Evolutionary conservation across 2,113 vertebrate genomes (phyloP).

Genomic region (Macroglossus sobrinus): DNA sequence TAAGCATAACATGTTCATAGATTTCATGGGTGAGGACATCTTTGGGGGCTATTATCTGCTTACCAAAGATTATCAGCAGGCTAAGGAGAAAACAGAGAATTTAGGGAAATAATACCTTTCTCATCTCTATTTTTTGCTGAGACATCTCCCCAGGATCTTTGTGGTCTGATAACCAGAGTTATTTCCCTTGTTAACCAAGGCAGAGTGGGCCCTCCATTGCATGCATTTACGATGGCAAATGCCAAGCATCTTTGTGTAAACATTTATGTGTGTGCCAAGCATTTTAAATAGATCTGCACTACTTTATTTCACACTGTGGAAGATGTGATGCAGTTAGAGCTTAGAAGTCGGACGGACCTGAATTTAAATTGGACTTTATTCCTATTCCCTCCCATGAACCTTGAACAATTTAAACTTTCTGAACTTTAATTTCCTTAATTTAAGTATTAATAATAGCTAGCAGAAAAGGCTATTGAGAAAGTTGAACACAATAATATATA

Average conservation of each 20-base stretch:
- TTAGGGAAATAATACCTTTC: neutral
- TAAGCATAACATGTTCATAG: neutral
- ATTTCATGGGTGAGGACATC: neutral
- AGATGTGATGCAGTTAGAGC: neutral
- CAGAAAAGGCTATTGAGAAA: neutral
- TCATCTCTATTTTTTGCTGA: neutral
- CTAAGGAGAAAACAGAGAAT: neutral
- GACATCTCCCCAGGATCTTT: neutral
- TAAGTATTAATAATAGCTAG: neutral
- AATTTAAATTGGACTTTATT: slow-evolving; percentile 11
- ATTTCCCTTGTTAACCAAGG: neutral
- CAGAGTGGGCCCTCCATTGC: neutral
- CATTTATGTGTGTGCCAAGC: neutral
- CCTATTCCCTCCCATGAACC: neutral
- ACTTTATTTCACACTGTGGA: neutral
- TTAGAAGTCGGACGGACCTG: neutral
- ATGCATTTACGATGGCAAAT: neutral
- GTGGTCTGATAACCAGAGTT: neutral
- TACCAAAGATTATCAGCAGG: neutral
- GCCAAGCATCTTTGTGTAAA: neutral
- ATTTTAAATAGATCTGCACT: neutral
- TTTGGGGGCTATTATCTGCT: neutral
- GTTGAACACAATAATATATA: neutral
- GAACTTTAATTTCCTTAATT: neutral
- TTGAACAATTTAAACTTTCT: neutral